These are phyloP conservation scores for Lophotis ruficrista DNA, from an alignment of 2,113 vertebrate genomes.

Conservation along the genomic window DNA sequence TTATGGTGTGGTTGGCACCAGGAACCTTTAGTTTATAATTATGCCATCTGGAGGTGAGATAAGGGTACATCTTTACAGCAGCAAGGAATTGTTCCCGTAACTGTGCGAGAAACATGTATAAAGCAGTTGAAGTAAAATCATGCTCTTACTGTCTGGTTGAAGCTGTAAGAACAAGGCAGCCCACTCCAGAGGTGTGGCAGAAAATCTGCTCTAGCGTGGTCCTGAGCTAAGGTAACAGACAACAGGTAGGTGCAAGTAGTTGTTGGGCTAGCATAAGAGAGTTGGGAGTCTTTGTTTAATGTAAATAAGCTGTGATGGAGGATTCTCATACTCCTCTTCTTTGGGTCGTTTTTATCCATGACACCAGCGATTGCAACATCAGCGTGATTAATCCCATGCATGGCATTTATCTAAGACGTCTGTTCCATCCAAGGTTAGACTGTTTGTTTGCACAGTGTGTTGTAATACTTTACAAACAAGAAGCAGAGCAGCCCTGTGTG, in stretches of 20 bases:
- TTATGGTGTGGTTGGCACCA: neutral
- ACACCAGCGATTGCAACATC: slow-evolving; percentile 21
- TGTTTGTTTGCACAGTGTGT: neutral
- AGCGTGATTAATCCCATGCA: neutral
- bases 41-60: neutral
- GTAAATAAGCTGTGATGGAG: neutral
- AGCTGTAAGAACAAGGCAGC: neutral
- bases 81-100: neutral
- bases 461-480: slow-evolving; percentile 32
- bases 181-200: neutral
- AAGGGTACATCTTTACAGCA: neutral
- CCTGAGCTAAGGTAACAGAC: neutral
- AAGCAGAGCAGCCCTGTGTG: neutral
- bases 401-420: neutral
- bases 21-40: neutral
- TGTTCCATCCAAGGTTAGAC: neutral
- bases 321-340: neutral
- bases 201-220: neutral
- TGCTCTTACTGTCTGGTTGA: neutral
- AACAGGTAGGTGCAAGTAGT: neutral
- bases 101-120: neutral
- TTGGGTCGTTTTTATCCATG: neutral
- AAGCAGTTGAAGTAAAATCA: neutral
- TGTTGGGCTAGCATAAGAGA: neutral
- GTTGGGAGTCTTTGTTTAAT: neutral